phyloP scores from a whole-genome alignment of 2,797 vertebrate species.

The Sciurus carolinensis region DNA sequence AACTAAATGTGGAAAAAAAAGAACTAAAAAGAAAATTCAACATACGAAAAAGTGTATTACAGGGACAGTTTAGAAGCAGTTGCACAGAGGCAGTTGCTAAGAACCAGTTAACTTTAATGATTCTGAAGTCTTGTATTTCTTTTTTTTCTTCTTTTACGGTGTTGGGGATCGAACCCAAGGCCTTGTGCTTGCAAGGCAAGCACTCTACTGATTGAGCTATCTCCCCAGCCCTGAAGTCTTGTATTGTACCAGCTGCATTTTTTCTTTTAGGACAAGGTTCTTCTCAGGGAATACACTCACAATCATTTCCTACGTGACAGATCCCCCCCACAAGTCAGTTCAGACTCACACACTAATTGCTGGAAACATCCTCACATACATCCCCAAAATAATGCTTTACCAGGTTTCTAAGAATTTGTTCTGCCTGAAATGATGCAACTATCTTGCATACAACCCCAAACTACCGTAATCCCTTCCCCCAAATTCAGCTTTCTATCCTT shows the following conservation, averaged over 20 bases:
- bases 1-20: too few relatives aligned
- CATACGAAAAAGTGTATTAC: background rate
- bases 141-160: too few relatives aligned
- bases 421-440: background rate
- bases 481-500: too few relatives aligned
- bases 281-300: background rate
- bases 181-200: too few relatives aligned
- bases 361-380: background rate
- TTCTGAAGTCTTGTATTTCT: background rate
- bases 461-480: too few relatives aligned
- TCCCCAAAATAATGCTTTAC: background rate
- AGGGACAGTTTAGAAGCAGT: background rate
- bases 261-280: background rate
- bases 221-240: background rate
- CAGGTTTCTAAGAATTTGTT: background rate
- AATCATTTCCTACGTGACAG: background rate
- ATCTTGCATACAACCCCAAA: background rate
- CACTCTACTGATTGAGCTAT: background rate
- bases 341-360: background rate
- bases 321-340: background rate
- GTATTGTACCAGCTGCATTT: background rate
- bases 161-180: too few relatives aligned
- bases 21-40: background rate
- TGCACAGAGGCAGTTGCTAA: background rate
- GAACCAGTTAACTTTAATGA: background rate